Evolutionary conservation across 2,888 invertebrate genomes (phyloP).

Genomic region (Drosophila cracens): DNA sequence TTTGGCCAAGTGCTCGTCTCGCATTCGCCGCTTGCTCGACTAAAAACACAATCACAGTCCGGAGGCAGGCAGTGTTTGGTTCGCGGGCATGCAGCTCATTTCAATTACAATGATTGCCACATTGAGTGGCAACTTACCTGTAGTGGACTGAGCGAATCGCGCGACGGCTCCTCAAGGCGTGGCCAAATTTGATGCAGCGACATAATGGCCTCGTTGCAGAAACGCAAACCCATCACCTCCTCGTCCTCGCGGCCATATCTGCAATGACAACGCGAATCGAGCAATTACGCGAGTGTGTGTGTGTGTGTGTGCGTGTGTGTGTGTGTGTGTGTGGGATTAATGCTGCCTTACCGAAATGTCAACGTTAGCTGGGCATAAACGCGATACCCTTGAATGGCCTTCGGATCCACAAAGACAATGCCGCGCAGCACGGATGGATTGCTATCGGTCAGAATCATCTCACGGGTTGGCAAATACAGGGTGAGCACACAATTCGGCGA

Average conservation of each 20-base stretch:
- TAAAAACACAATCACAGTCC: conserved; percentile 4
- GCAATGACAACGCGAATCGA: conserved; percentile 41
- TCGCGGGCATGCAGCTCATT: conserved; percentile 26
- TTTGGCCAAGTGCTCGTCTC: conserved; percentile 28
- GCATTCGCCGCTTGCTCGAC: conserved; percentile 17
- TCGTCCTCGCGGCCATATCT: conserved; percentile 98
- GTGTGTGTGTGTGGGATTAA: neutral
- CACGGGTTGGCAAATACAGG: conserved; percentile 92
- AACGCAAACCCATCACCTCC: conserved; percentile 98
- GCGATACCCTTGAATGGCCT: conserved; percentile 91
- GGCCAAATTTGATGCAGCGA: conserved; percentile 95
- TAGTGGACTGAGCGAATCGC: conserved; percentile 88
- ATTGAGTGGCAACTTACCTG: conserved; percentile 87
- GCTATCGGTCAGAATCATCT: conserved; percentile 91
- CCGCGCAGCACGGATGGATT: conserved; percentile 93
- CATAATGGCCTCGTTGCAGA: conserved; percentile 98
- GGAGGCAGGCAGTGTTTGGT: neutral
- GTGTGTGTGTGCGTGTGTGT: neutral
- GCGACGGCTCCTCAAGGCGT: conserved; percentile 87
- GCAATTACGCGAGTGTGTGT: conserved; percentile 16
- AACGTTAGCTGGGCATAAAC: conserved; percentile 94
- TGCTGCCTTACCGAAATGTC: conserved; percentile 91
- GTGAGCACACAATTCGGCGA: conserved; percentile 94
- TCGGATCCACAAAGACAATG: conserved; percentile 96
- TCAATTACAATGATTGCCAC: conserved; percentile 49